Evolutionary conservation across 1,140 invertebrate genomes (phyloP).

Genomic region (Drosophila pachea): DNA sequence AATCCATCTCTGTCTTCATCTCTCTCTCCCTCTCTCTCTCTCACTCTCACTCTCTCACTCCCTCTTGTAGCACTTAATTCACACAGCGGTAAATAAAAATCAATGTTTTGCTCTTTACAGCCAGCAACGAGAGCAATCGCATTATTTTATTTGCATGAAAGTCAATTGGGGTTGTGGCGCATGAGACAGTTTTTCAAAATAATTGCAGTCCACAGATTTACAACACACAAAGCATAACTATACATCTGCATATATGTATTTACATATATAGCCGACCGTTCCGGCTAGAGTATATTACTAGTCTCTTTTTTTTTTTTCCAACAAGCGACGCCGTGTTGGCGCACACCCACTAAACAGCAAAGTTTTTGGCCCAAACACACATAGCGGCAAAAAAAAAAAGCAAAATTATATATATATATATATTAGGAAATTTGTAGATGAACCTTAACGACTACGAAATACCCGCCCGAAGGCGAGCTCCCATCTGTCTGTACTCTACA

Average conservation of each 20-base stretch:
- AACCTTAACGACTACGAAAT: background rate
- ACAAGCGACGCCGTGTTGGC: constrained; percentile 61
- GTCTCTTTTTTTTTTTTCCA: background rate
- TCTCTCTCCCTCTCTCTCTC: background rate
- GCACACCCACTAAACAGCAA: constrained; percentile 58
- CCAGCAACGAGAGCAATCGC: constrained; percentile 51
- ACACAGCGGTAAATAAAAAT: constrained; percentile 71
- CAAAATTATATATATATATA: constrained; percentile 7
- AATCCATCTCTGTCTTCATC: constrained; percentile 1
- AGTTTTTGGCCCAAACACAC: constrained; percentile 40
- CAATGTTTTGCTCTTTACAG: constrained; percentile 67
- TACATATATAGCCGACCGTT: constrained; percentile 15
- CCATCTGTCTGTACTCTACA: background rate
- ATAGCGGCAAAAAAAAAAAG: constrained; percentile 22
- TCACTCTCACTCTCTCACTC: constrained; percentile 6
- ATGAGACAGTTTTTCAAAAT: constrained; percentile 66
- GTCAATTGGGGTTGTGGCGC: constrained; percentile 67
- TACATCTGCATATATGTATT: background rate
- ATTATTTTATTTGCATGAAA: constrained; percentile 77
- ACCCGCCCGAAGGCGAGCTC: background rate
- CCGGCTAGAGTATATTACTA: constrained; percentile 4
- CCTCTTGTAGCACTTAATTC: constrained; percentile 61
- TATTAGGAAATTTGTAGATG: background rate
- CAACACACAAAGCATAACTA: constrained; percentile 10
- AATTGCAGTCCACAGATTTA: constrained; percentile 53